phyloP scores from a whole-genome alignment of 2,113 vertebrate genomes.

The Gopherus flavomarginatus region DNA sequence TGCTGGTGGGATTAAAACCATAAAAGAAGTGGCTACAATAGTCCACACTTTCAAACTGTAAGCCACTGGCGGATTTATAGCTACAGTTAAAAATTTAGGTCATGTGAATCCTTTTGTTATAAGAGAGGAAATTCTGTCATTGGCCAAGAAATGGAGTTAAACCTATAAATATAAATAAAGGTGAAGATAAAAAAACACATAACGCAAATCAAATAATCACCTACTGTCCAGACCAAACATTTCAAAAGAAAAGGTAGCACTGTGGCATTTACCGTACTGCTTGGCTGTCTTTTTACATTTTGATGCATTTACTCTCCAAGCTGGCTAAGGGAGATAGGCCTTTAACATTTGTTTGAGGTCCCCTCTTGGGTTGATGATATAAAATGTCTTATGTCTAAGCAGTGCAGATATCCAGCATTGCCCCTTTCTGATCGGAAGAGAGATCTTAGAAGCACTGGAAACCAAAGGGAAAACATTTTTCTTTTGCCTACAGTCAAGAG shows the following conservation, averaged over 20 bases:
- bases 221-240: neutral
- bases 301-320: neutral
- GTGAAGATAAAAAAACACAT: neutral
- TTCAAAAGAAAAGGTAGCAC: neutral
- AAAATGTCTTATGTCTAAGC: neutral
- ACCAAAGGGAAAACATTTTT: neutral
- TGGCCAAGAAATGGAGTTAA: neutral
- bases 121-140: neutral
- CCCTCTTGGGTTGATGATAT: neutral
- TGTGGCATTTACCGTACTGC: neutral
- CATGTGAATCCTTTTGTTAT: slow-evolving; percentile 30
- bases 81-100: slow-evolving; percentile 46
- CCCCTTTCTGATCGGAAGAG: neutral
- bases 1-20: slow-evolving; percentile 42
- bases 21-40: slow-evolving; percentile 33
- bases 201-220: neutral
- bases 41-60: slow-evolving; percentile 38
- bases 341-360: slow-evolving; percentile 23
- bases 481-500: neutral
- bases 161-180: neutral
- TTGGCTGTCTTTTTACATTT: neutral
- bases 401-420: neutral
- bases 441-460: neutral
- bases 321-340: neutral
- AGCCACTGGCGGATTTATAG: slow-evolving; percentile 18